Evolutionary conservation across 2,888 invertebrate genomes (phyloP), one percentile per base, ranked within the genome.

Genomic region (Microplitis manilae): DNA sequence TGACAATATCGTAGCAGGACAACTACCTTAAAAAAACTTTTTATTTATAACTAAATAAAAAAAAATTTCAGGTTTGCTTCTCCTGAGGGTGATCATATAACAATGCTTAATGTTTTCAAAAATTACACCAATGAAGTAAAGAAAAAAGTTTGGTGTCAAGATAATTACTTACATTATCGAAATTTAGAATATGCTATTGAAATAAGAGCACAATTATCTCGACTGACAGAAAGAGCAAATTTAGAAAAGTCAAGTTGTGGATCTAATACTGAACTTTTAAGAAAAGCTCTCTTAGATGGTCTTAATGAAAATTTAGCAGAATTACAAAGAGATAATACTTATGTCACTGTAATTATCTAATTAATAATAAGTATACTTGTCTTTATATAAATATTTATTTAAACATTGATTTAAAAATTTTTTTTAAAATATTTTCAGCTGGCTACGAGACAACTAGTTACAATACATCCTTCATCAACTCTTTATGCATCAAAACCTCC

Each of bases 41-140:
- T 64, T 50, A 17, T 68, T 75, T 7, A 5, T 9, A 67, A 67
- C 2, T 38, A 5, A 20, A 68, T 67, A n/a, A n/a, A 70, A 50
- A 17, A 64, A 30, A 50, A 40, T 68, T 67, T 61, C 81, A 97
- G 97, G 90, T 98, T 98, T 89, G 90, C 93, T 76, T 96, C 97
- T 0, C 93, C 94, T 20, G 93, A 96, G 82, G 98, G 99, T 9
- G 99, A 99, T 90, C 97, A 97, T 87, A 91, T 98, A 65, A 98
- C 97, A 1, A 91, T 97, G 74, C 91, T 99, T 13, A 99, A 98
- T 89, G 95, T 98, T 60, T 98, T 93, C 88, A 94, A 94, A 85
- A 95, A 94, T 5, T 98, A 93, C 90, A 93, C 92, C 83, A 94
- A 94, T 86, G 92, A 94, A 0, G 93, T 94, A 4, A 92, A 94